Conservation (phyloP, 1,140 invertebrate genomes). For the Megathymus violae region DNA sequence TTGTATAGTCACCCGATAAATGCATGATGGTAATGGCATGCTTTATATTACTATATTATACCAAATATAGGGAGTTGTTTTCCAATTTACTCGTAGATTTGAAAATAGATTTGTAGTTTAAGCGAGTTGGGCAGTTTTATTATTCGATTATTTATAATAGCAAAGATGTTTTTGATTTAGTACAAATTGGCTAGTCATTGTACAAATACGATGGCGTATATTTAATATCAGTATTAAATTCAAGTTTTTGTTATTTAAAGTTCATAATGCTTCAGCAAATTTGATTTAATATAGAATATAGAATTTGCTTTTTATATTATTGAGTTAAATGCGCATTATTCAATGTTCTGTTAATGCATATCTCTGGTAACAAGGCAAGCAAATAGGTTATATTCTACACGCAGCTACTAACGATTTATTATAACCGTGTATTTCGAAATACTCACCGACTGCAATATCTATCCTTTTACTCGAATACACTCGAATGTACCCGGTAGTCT, state of each 20-base stretch:
- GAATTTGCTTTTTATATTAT: slow-evolving; percentile 7
- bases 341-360: background rate
- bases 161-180: slow-evolving; percentile 49
- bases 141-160: slow-evolving; percentile 30
- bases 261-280: background rate
- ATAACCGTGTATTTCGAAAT: background rate
- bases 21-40: slow-evolving; percentile 72
- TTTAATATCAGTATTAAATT: slow-evolving; percentile 27
- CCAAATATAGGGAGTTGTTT: slow-evolving; percentile 40
- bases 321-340: background rate
- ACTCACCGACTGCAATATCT: slow-evolving; percentile 14
- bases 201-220: slow-evolving; percentile 24
- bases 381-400: no score
- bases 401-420: no score
- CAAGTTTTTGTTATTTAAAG: slow-evolving; percentile 18
- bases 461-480: slow-evolving; percentile 19
- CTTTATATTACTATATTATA: slow-evolving; percentile 58
- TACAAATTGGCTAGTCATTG: slow-evolving; percentile 80
- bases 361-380: background rate
- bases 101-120: slow-evolving; percentile 35
- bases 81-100: slow-evolving; percentile 44
- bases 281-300: background rate
- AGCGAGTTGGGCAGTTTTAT: slow-evolving; percentile 32
- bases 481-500: slow-evolving; percentile 53
- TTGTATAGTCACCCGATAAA: slow-evolving; percentile 50